A percentile compares a stretch with the other conserved stretches of the same genome.
Evolutionary conservation across 1,140 invertebrate genomes (phyloP).

Genomic region (Drosophila sproati): DNA sequence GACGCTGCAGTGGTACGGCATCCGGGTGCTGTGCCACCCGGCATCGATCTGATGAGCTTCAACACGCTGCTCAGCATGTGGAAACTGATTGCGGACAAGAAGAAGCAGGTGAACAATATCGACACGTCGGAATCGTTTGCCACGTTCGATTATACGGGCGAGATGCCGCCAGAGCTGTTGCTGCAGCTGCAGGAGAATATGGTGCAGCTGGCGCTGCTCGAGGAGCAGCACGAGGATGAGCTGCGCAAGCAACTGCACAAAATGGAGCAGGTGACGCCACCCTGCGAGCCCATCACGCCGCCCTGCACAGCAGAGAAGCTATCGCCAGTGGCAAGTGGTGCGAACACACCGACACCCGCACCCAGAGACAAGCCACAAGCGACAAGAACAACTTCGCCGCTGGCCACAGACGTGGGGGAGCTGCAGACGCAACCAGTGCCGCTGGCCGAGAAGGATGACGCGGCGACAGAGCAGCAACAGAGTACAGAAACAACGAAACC

Average conservation of each 20-base stretch:
- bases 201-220: constrained; percentile 23
- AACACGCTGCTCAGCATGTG: constrained; percentile 73
- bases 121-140: constrained; percentile 39
- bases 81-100: constrained; percentile 77
- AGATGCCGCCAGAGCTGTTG: constrained; percentile 66
- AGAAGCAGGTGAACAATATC: constrained; percentile 55
- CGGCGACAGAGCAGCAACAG: constrained; percentile 2
- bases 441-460: background rate
- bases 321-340: constrained; percentile 16
- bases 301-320: constrained; percentile 23
- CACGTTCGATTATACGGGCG: constrained; percentile 59
- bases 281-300: constrained; percentile 11
- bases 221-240: constrained; percentile 36
- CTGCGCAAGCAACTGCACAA: constrained; percentile 34
- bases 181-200: constrained; percentile 57
- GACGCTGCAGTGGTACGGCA: background rate
- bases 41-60: constrained; percentile 65
- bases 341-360: no score
- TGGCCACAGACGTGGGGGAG: no score
- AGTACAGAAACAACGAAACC: background rate
- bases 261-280: constrained; percentile 9
- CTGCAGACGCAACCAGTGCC: no score
- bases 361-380: no score
- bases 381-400: no score
- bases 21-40: constrained; percentile 15